Evolutionary conservation across 2,797 vertebrate species (phyloP).

Genomic region (Chelonia mydas): DNA sequence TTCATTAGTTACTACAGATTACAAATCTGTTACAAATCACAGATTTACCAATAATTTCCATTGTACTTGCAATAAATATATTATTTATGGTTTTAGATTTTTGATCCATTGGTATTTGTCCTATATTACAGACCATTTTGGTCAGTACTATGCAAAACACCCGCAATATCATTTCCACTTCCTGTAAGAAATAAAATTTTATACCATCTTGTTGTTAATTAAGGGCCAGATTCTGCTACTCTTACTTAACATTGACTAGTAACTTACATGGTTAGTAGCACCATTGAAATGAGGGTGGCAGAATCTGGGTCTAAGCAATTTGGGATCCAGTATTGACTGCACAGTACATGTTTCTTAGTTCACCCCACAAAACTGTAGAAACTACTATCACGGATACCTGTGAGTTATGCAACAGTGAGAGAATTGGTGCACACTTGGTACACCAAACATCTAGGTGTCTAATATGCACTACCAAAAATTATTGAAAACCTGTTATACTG

Average conservation of each 20-base stretch:
- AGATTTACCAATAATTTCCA: neutral
- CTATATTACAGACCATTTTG: neutral
- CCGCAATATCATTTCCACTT: neutral
- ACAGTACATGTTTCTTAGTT: neutral
- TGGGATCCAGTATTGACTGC: neutral
- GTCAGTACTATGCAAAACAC: neutral
- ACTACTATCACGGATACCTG: rapidly evolving
- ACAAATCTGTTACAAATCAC: neutral
- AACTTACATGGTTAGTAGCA: neutral
- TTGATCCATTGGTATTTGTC: rapidly evolving
- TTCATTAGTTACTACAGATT: neutral
- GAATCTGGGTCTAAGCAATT: neutral
- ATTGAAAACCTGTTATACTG: neutral
- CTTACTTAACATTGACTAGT: neutral
- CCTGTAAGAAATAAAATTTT: neutral
- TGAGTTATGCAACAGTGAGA: rapidly evolving
- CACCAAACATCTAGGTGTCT: neutral
- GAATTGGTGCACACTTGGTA: rapidly evolving
- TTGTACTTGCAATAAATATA: neutral
- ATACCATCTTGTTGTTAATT: rapidly evolving
- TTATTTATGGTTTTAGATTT: neutral
- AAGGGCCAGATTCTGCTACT: neutral
- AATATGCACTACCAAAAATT: neutral
- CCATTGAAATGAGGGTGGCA: neutral
- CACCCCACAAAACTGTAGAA: neutral